Percentiles rank a stretch among this genome's conserved stretches.
Evolutionary conservation across 1,140 invertebrate genomes (phyloP).

Genomic region (Campodea augens): DNA sequence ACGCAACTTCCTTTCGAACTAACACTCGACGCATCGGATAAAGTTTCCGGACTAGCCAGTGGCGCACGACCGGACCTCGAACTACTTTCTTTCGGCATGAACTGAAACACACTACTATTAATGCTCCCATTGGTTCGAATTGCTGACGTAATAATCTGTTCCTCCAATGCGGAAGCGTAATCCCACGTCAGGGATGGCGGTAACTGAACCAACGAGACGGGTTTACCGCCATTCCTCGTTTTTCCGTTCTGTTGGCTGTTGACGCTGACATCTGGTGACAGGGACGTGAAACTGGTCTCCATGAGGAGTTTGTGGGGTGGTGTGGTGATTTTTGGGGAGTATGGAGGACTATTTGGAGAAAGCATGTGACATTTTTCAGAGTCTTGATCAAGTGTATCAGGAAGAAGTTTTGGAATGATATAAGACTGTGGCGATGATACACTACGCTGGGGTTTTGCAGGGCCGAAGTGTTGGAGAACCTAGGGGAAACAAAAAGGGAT

Average conservation of each 20-base stretch:
- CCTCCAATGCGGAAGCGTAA: conserved; percentile 17
- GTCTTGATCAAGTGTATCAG: background rate
- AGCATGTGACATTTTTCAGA: background rate
- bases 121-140: conserved; percentile 12
- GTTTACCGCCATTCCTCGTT: conserved; percentile 14
- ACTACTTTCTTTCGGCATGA: conserved; percentile 10
- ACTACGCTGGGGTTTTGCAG: conserved; percentile 43
- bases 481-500: too few species aligned
- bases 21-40: conserved; percentile 51
- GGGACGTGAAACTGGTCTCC: conserved; percentile 54
- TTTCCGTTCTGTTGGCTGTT: conserved; percentile 16
- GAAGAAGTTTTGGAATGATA: too few species aligned
- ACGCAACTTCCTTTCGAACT: conserved; percentile 20
- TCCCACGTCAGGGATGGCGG: conserved; percentile 19
- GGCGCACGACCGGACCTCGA: conserved; percentile 38
- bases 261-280: conserved; percentile 17
- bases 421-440: too few species aligned
- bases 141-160: conserved; percentile 13
- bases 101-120: conserved; percentile 15
- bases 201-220: conserved; percentile 16
- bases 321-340: conserved; percentile 24
- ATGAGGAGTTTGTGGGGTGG: conserved; percentile 39
- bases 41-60: conserved; percentile 62
- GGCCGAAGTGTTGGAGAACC: conserved; percentile 55
- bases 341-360: conserved; percentile 6